These are phyloP conservation scores for Tadarida brasiliensis DNA, from an alignment of 2,797 vertebrate species.

Conservation along the genomic window DNA sequence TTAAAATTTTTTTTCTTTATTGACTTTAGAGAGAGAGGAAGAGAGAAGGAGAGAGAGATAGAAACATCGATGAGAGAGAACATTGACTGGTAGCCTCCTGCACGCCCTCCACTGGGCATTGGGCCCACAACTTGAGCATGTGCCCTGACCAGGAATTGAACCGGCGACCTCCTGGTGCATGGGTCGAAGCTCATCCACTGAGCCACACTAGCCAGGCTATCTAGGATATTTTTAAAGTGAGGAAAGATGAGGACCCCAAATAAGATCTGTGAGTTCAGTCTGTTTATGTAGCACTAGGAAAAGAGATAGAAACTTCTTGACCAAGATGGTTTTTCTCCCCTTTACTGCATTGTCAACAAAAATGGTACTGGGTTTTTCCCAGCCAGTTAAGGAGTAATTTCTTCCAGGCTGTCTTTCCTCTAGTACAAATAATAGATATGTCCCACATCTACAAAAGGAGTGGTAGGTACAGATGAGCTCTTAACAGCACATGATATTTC, in stretches of 20 bases:
- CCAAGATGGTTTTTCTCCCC: conserved; percentile 21
- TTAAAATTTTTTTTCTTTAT: not conserved
- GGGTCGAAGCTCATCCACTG: not conserved
- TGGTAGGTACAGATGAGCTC: not conserved
- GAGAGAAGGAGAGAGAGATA: too few relatives aligned
- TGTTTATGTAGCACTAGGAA: not conserved
- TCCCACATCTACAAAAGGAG: conserved; percentile 4
- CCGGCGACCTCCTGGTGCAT: not conserved
- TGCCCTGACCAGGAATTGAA: not conserved
- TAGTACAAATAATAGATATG: conserved; percentile 38
- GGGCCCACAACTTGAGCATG: not conserved
- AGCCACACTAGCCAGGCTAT: not conserved
- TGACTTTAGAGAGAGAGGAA: not conserved
- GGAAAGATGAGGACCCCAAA: not conserved
- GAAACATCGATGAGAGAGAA: too few relatives aligned
- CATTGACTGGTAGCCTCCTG: too few relatives aligned
- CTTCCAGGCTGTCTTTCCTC: conserved; percentile 16
- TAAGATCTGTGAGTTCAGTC: conserved; percentile 34
- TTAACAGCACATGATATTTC: not conserved
- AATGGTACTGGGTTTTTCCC: conserved; percentile 28
- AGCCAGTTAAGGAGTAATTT: conserved; percentile 32
- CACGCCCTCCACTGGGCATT: too few relatives aligned
- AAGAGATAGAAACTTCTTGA: conserved; percentile 30
- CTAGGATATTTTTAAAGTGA: conserved; percentile 16
- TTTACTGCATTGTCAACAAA: conserved; percentile 48